Evolutionary conservation across 2,888 invertebrate species (phyloP).

Genomic region (Drymonia ruficornis): DNA sequence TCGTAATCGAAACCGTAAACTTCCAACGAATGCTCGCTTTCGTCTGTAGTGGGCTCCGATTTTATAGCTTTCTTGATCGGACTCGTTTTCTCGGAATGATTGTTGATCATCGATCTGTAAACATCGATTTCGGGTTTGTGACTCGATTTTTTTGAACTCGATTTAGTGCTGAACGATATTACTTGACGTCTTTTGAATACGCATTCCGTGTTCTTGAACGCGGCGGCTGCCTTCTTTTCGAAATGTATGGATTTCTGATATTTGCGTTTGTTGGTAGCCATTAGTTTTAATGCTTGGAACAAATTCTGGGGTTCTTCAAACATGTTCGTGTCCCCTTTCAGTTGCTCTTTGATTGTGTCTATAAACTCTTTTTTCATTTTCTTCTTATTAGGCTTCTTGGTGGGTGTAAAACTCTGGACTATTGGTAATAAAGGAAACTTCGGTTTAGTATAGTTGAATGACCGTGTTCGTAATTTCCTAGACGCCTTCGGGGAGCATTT

Average conservation of each 20-base stretch:
- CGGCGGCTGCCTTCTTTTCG: conserved; percentile 3
- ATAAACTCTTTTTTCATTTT: conserved; percentile 49
- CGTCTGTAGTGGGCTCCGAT: conserved; percentile 9
- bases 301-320: conserved; percentile 58
- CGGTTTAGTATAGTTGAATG: conserved; percentile 24
- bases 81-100: conserved; percentile 8
- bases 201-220: conserved; percentile 33
- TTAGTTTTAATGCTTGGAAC: conserved; percentile 58
- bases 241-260: conserved; percentile 29
- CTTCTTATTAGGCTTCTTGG: conserved; percentile 22
- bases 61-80: conserved; percentile 1
- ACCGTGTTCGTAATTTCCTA: conserved; percentile 27
- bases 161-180: conserved; percentile 31
- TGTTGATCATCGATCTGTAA: conserved; percentile 4
- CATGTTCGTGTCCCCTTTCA: conserved; percentile 36
- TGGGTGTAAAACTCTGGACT: conserved; percentile 12
- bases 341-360: conserved; percentile 54
- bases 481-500: conserved; percentile 4
- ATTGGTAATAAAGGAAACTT: conserved; percentile 16
- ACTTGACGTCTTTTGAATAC: conserved; percentile 46
- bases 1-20: conserved; percentile 52
- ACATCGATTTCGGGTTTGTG: conserved; percentile 7
- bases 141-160: conserved; percentile 19
- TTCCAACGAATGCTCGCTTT: conserved; percentile 50
- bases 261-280: conserved; percentile 56